Percentiles rank a stretch among this genome's conserved stretches.
These are phyloP conservation scores for Drosophila kuntzei DNA, from an alignment of 2,888 invertebrate genomes.

Conservation along the genomic window DNA sequence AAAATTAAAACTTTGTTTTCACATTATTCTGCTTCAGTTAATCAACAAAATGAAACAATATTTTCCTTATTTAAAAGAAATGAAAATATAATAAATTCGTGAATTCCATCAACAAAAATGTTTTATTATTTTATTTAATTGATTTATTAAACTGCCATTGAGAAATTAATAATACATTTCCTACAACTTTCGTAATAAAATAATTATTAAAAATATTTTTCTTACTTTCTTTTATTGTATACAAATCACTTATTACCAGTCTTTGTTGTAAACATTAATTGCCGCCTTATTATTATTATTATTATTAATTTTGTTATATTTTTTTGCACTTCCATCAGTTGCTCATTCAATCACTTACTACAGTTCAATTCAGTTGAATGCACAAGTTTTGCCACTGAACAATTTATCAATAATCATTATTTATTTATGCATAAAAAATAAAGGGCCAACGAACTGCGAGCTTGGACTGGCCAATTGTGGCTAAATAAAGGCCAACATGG, in stretches of 20 bases:
- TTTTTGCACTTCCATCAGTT: slow-evolving; percentile 1
- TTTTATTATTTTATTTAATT: not conserved
- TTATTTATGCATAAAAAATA: slow-evolving; percentile 33
- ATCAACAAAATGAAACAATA: not conserved
- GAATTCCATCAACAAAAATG: not conserved
- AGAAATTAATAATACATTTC: slow-evolving; percentile 12
- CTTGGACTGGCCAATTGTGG: slow-evolving; percentile 30
- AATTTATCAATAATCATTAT: slow-evolving; percentile 56
- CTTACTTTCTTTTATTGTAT: slow-evolving; percentile 1
- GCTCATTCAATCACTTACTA: not conserved
- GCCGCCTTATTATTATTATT: slow-evolving; percentile 1
- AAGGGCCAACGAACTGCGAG: slow-evolving; percentile 67
- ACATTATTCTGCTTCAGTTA: too few relatives aligned
- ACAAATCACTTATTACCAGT: not conserved
- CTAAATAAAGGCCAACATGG: slow-evolving; percentile 25
- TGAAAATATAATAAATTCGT: not conserved
- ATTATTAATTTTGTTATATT: slow-evolving; percentile 2
- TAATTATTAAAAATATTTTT: not conserved
- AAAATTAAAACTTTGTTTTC: too few relatives aligned
- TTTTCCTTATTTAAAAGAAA: too few relatives aligned
- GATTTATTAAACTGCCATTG: not conserved
- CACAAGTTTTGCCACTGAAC: slow-evolving; percentile 16
- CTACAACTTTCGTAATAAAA: slow-evolving; percentile 1
- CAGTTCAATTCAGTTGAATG: slow-evolving; percentile 6
- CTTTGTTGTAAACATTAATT: not conserved